Base-by-base conservation (phyloP, 2,888 invertebrate species). In the Coelinius sp. region DNA sequence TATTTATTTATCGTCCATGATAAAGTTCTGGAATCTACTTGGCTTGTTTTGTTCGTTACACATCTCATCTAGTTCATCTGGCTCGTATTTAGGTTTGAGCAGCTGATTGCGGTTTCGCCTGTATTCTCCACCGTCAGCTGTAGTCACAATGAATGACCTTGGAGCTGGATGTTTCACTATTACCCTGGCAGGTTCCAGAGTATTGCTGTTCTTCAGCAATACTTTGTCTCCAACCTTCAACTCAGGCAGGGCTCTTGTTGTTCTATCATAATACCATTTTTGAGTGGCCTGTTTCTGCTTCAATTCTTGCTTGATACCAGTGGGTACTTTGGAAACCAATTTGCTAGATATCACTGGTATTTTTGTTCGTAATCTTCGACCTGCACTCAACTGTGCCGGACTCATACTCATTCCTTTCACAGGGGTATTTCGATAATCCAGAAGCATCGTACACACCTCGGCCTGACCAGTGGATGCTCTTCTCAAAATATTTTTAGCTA, bases 361-460 rank as follows among this genome's bases (percentile, higher is more conserved):
- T 24, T 77, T 72, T n/a, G 76, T 78, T 71, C 71, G 70, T 17
- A 72, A 14, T 14, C 73, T 76, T 20, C 74, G 53, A 56, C 70
- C 70, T 49, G 76, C 75, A 59, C 80, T 63, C n/a, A 78, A 14
- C 63, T 78, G 74, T 41, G 75, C 71, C 12, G 79, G 79, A 2
- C 79, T 78, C n/a, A 59, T 64, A n/a, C 74, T 67, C 7, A 73
- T 65, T 12, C 52, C 70, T n/a, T 64, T 63, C 6, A 80, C 74
- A 5, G 78, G 80, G 2, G 76, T 78, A 52, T 77, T 79, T 53
- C 80, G 44, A 46, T 78, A 79, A 65, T 80, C 79, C n/a, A 81
- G 62, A 1, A 78, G 63, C 2, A 75, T 76, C 41, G 76, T n/a
- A n/a, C 35, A 41, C 12, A 74, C 49, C 68, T 79, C 78, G 62